Evolutionary conservation across 2,113 vertebrate genomes (phyloP).

Genomic region (Catharus minimus): DNA sequence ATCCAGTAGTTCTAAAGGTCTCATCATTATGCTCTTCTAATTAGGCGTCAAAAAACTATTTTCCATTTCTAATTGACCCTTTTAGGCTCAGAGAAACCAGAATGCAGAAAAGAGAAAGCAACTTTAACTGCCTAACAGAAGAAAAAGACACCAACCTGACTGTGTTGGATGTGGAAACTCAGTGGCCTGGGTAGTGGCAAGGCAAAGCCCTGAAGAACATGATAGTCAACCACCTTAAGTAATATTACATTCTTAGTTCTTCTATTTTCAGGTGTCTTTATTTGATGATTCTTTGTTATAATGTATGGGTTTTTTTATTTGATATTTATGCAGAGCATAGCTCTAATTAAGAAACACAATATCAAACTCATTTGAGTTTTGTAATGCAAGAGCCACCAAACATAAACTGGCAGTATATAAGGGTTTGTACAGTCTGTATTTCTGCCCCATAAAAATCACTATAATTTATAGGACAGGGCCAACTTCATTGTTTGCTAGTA

Average conservation of each 20-base stretch:
- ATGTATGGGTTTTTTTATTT: neutral
- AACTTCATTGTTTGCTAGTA: neutral
- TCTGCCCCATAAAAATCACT: neutral
- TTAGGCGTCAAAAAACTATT: neutral
- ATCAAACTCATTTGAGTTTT: neutral
- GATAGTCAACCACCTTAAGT: neutral
- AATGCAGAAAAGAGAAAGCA: neutral
- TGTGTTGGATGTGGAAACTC: neutral
- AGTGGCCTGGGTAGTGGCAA: neutral
- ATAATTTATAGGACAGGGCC: neutral
- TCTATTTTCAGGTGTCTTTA: neutral
- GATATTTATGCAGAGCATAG: neutral
- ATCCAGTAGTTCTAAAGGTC: neutral
- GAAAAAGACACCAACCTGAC: neutral
- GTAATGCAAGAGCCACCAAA: neutral
- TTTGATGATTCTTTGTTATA: neutral
- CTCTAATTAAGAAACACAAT: neutral
- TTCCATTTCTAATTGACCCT: neutral
- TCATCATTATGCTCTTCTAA: neutral
- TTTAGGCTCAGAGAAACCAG: neutral
- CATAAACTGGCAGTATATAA: fast-evolving
- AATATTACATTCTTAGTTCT: neutral
- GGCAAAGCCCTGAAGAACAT: neutral
- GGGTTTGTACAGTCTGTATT: neutral
- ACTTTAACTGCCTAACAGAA: neutral